Conservation (phyloP, 2,888 invertebrate species). For the Ormia ochracea region DNA sequence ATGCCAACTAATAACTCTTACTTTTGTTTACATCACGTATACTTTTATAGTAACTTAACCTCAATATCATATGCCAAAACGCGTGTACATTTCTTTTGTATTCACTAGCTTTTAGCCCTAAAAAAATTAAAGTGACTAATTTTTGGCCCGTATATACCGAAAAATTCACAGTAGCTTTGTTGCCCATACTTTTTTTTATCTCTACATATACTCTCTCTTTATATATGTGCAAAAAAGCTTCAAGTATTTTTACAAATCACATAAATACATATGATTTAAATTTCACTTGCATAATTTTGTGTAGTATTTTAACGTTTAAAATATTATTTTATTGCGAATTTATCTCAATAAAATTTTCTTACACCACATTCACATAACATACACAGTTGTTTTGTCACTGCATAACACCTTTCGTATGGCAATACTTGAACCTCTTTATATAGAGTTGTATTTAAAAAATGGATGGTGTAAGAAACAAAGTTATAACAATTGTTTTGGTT, state of each 20-base stretch:
- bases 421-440: not conserved
- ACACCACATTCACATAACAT: conserved; percentile 55
- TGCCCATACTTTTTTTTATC: conserved; percentile 1
- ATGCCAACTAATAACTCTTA: not conserved
- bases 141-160: conserved; percentile 28
- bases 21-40: conserved; percentile 39
- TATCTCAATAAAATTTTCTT: not conserved
- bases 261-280: conserved; percentile 13
- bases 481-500: no score
- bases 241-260: not conserved
- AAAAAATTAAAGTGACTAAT: conserved; percentile 57
- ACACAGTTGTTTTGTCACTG: conserved; percentile 56
- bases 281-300: conserved; percentile 15
- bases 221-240: no score
- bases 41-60: conserved; percentile 62
- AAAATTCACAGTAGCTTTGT: conserved; percentile 46
- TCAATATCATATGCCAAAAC: conserved; percentile 55
- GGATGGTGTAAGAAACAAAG: no score
- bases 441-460: conserved; percentile 30
- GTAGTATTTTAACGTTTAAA: conserved; percentile 4
- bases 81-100: conserved; percentile 49
- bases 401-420: not conserved
- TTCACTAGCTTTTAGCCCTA: conserved; percentile 45
- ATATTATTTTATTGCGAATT: conserved; percentile 18
- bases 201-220: no score